Percentiles rank a stretch among this genome's conserved stretches.
These are phyloP conservation scores for Volucella inflata DNA, from an alignment of 2,888 invertebrate genomes.

Conservation along the genomic window DNA sequence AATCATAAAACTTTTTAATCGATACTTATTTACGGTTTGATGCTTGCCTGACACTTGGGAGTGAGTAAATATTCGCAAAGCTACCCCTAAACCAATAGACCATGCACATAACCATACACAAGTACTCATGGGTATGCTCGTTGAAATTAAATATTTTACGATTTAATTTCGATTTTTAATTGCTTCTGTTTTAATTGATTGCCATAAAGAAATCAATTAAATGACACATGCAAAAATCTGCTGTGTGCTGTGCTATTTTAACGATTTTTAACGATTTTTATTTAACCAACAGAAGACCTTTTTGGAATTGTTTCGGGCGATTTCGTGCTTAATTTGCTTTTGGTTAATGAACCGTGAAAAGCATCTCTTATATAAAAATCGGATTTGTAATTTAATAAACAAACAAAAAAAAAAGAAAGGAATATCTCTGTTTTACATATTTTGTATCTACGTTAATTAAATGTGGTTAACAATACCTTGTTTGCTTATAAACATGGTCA, in stretches of 20 bases:
- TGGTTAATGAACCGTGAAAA: no score
- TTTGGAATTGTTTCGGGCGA: no score
- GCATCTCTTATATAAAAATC: no score
- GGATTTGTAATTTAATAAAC: neutral
- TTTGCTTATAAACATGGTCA: neutral
- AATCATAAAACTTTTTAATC: conserved; percentile 1
- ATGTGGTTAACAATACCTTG: neutral
- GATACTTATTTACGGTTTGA: neutral
- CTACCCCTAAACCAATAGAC: no score
- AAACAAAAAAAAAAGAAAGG: neutral
- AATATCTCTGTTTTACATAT: neutral
- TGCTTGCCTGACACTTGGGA: neutral
- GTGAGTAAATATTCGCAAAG: no score
- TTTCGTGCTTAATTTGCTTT: no score
- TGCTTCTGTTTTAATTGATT: neutral
- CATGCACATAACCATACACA: no score
- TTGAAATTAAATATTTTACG: neutral
- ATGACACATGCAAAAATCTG: no score
- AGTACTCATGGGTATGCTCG: neutral
- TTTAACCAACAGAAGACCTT: no score
- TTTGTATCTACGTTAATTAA: neutral
- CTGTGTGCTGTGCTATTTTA: no score
- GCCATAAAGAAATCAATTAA: neutral
- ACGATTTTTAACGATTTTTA: no score
- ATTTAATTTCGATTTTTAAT: conserved; percentile 1